Percentiles rank a stretch among this genome's conserved stretches.
Conservation (phyloP, 2,113 vertebrate species). For the Dolichotis patagonum region DNA sequence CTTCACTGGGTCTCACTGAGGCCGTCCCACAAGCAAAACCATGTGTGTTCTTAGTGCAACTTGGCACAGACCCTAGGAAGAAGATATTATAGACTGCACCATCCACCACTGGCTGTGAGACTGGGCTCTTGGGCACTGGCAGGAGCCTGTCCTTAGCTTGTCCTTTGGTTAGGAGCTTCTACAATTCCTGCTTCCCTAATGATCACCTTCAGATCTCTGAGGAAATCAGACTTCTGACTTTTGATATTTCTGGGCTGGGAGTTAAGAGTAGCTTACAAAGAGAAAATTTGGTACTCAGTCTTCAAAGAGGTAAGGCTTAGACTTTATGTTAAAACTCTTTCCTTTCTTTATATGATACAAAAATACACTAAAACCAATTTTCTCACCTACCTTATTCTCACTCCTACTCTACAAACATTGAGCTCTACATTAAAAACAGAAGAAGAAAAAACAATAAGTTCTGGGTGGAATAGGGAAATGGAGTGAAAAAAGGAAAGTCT, state of each 20-base stretch:
- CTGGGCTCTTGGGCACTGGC: neutral
- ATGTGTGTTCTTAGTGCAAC: conserved; percentile 5
- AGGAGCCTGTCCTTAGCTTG: conserved; percentile 19
- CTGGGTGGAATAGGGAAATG: neutral
- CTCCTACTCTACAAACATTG: neutral
- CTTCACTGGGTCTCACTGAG: neutral
- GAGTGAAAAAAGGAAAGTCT: neutral
- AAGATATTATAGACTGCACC: neutral
- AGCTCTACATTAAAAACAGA: conserved; percentile 28
- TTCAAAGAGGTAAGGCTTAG: conserved; percentile 3
- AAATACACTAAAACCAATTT: conserved; percentile 41
- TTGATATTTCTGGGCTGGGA: neutral
- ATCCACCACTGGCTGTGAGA: conserved; percentile 16
- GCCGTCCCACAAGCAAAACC: conserved; percentile 30
- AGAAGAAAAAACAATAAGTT: neutral
- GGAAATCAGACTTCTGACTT: neutral
- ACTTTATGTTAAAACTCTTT: neutral
- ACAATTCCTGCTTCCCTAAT: neutral
- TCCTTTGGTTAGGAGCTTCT: conserved; percentile 4
- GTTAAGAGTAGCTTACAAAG: conserved; percentile 28
- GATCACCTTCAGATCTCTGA: neutral
- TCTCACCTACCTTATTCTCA: neutral
- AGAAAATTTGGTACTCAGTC: conserved; percentile 8
- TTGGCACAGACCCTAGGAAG: neutral
- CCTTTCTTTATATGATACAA: neutral